Base-by-base conservation (phyloP, 2,113 vertebrate genomes). In the Pimephales promelas region DNA sequence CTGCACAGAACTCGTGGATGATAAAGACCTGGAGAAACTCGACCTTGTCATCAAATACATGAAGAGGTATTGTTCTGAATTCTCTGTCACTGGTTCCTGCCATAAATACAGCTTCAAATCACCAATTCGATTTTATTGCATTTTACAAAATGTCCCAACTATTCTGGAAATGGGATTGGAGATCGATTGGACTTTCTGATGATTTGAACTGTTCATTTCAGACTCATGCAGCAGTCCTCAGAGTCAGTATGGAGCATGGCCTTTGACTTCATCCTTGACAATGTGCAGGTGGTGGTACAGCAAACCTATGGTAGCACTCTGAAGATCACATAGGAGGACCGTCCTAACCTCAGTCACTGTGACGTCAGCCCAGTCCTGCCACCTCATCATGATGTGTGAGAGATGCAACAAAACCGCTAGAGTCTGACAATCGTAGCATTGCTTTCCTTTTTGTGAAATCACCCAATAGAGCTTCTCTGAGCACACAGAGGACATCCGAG, bases 171-270 rank as follows among this genome's bases (percentile, higher is more conserved):
- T 40, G 40, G 40, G 8, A 1, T 10, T 2, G 64, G 22, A 66
- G 64, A 34, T 36, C 1, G 18, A 10, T 68, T n/a, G 10, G 3
- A 31, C 49, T 36, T 5, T 45, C 40, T 10, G 3, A 56, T 49
- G 13, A 14, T 54, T 71, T 49, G 26, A 31, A 59, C 5, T 68
- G 7, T 66, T 26, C 40, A 79, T 83, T 71, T 24, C 89, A 99
- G 98, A 93, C 89, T 99, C 87, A 99, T 98, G 97, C 97, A 98
- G 92, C 95, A 97, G 91, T 98, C 98, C 0, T 94, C 96, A 90
- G 98, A 99, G 92, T 99, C 98, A 0, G 97, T 99, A 83, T 99
- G 98, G 98, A 97, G 97, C 73, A 99, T 98, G 97, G 97, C 98
- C 76, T 99, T 99, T 90, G 98, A 99, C 92, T 99, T 99, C 93